phyloP scores from a whole-genome alignment of 2,113 vertebrate genomes.

The Rhinopomastus cyanomelas region DNA sequence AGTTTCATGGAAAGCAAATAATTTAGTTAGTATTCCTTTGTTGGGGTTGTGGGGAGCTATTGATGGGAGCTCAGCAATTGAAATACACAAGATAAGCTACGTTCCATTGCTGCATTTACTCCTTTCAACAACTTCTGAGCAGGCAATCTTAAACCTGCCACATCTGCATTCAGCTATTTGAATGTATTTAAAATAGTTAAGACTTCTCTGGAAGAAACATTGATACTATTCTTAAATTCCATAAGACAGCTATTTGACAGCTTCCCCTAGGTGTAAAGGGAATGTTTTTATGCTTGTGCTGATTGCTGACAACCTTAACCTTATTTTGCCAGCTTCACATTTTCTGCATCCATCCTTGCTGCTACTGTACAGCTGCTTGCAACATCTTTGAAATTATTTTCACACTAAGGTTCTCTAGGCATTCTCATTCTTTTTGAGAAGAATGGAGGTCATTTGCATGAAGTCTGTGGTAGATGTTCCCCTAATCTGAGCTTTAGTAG shows the following conservation, averaged over 20 bases:
- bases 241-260: neutral
- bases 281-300: slow-evolving; percentile 52
- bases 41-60: neutral
- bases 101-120: neutral
- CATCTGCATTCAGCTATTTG: neutral
- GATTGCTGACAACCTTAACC: slow-evolving; percentile 65
- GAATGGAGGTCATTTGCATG: neutral
- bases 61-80: neutral
- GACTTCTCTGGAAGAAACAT: neutral
- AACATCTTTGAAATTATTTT: neutral
- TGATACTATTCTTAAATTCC: neutral
- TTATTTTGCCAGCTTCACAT: slow-evolving; percentile 43
- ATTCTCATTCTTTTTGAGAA: neutral
- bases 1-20: neutral
- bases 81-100: neutral
- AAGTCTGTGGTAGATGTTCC: neutral
- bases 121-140: neutral
- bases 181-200: neutral
- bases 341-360: slow-evolving; percentile 52
- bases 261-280: neutral
- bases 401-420: neutral
- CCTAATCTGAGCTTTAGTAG: neutral
- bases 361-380: slow-evolving; percentile 22
- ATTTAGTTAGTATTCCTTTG: neutral
- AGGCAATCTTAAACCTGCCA: neutral